phyloP scores from a whole-genome alignment of 2,888 invertebrate genomes.

The Epiperipatus broadwayi region DNA sequence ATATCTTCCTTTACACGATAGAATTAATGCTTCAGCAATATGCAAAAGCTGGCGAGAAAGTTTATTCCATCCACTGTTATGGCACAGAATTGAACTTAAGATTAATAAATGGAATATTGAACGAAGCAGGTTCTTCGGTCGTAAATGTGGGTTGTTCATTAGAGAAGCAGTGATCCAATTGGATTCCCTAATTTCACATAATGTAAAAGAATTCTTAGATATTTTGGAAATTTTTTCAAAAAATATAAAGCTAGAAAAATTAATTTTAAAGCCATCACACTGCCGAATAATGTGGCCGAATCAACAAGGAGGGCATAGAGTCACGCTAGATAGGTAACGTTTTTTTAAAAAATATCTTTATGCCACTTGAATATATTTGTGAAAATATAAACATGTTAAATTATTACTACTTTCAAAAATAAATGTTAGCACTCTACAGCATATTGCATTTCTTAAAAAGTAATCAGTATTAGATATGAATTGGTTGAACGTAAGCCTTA shows the following conservation, averaged over 20 bases:
- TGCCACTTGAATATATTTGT: too few relatives aligned
- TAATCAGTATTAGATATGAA: too few relatives aligned
- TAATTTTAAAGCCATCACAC: conserved; percentile 25
- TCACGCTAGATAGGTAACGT: too few relatives aligned
- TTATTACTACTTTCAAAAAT: too few relatives aligned
- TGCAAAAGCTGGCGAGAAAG: conserved; percentile 38
- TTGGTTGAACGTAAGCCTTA: too few relatives aligned
- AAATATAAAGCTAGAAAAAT: conserved; percentile 24
- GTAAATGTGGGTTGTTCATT: conserved; percentile 25
- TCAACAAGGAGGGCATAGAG: too few relatives aligned
- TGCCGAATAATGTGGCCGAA: conserved; percentile 24
- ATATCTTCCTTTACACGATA: conserved; percentile 34
- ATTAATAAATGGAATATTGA: conserved; percentile 17
- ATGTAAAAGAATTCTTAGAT: conserved; percentile 23
- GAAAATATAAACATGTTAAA: too few relatives aligned
- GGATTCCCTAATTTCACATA: conserved; percentile 22
- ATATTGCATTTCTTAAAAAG: too few relatives aligned
- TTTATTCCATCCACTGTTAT: conserved; percentile 27
- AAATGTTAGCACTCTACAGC: too few relatives aligned
- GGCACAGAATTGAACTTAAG: conserved; percentile 20
- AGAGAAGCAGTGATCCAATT: conserved; percentile 25
- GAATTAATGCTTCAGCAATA: conserved; percentile 34
- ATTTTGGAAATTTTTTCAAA: conserved; percentile 22
- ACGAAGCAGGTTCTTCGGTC: conserved; percentile 24
- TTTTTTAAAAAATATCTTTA: too few relatives aligned